Evolutionary conservation across 2,113 vertebrate genomes (phyloP).

Genomic region (Myotis davidii): DNA sequence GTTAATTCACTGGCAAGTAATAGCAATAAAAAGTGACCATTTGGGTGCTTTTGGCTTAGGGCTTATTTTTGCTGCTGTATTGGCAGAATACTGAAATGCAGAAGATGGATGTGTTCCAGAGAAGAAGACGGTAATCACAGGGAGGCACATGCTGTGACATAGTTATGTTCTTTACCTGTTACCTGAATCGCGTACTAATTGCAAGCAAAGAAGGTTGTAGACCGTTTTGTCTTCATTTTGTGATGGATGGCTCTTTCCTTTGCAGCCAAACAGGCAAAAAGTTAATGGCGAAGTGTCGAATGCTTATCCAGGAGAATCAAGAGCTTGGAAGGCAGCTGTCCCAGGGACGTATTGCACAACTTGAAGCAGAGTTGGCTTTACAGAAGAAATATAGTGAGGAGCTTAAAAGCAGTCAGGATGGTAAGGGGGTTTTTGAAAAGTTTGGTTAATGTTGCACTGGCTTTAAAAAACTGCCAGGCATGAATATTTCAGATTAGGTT

Average conservation of each 20-base stretch:
- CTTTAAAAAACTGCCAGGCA: conserved; percentile 63
- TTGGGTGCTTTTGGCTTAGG: conserved; percentile 80
- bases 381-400: conserved; percentile 99
- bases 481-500: conserved; percentile 41
- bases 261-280: conserved; percentile 99
- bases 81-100: conserved; percentile 65
- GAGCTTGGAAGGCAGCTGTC: conserved; percentile 99
- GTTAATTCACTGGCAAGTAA: conserved; percentile 62
- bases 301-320: conserved; percentile 99
- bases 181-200: conserved; percentile 69
- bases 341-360: conserved; percentile 98
- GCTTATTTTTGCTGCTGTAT: conserved; percentile 80
- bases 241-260: conserved; percentile 99
- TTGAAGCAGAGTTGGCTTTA: conserved; percentile 98
- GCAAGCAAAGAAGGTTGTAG: conserved; percentile 80
- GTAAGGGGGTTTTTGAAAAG: conserved; percentile 88
- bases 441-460: conserved; percentile 75
- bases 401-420: conserved; percentile 99
- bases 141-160: conserved; percentile 79
- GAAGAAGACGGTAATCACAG: conserved; percentile 80
- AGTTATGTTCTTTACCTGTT: conserved; percentile 78
- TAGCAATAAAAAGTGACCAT: conserved; percentile 70
- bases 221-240: conserved; percentile 88
- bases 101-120: conserved; percentile 80
- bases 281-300: conserved; percentile 99